These are phyloP conservation scores for Nomada ferruginata DNA, from an alignment of 2,888 invertebrate species.

Conservation along the genomic window DNA sequence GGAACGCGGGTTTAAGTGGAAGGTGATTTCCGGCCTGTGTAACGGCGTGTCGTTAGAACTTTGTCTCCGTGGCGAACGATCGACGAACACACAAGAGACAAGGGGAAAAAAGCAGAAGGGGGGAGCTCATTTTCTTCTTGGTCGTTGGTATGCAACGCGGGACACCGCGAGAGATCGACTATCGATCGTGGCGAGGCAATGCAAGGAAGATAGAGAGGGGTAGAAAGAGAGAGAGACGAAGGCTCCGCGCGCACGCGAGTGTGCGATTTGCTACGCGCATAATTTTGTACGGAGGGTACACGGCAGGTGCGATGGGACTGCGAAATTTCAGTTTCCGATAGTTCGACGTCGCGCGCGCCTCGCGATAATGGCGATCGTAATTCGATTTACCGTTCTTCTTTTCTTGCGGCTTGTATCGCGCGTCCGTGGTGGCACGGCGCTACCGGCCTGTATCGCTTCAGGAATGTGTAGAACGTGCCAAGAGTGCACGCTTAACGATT, in stretches of 20 bases:
- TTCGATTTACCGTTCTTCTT: slow-evolving; percentile 58
- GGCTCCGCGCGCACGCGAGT: slow-evolving; percentile 64
- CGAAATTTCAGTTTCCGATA: slow-evolving; percentile 72
- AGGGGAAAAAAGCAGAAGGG: not conserved
- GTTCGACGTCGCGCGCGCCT: slow-evolving; percentile 52
- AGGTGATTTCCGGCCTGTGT: slow-evolving; percentile 44
- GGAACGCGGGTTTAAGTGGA: slow-evolving; percentile 49
- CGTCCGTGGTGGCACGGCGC: not conserved
- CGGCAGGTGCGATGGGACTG: slow-evolving; percentile 71
- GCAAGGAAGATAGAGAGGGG: not conserved
- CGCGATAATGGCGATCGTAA: slow-evolving; percentile 69
- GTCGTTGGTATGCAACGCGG: slow-evolving; percentile 69
- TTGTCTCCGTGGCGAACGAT: slow-evolving; percentile 46
- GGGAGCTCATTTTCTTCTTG: slow-evolving; percentile 62
- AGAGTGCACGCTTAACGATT: not conserved
- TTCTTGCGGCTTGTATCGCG: slow-evolving; percentile 21
- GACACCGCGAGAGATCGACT: slow-evolving; percentile 68
- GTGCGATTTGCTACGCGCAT: slow-evolving; percentile 70
- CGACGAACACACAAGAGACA: slow-evolving; percentile 1
- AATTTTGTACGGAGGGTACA: slow-evolving; percentile 61
- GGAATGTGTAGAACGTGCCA: slow-evolving; percentile 7
- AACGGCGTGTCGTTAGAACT: slow-evolving; percentile 60
- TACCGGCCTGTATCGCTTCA: not conserved
- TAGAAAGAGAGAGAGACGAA: slow-evolving; percentile 6
- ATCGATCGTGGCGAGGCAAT: slow-evolving; percentile 57